Conservation (phyloP, 2,888 invertebrate species). For the Abrostola triplasia region DNA sequence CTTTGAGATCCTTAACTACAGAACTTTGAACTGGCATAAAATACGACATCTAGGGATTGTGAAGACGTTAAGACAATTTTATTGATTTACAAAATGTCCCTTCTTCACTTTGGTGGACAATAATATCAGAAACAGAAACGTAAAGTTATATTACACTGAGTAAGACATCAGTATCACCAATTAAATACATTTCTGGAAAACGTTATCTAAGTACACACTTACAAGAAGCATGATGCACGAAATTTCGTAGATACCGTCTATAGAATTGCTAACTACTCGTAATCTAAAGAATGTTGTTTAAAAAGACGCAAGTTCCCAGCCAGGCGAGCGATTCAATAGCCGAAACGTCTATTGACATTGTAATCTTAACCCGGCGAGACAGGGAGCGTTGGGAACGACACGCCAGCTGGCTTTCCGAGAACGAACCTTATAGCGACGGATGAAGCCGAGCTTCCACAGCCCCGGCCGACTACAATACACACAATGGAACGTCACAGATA, state of each 20-base stretch:
- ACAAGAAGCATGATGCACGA: slow-evolving; percentile 16
- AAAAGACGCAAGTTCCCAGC: slow-evolving; percentile 63
- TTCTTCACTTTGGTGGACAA: not conserved
- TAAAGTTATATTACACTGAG: not conserved
- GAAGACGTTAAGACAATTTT: slow-evolving; percentile 55
- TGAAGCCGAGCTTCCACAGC: slow-evolving; percentile 66
- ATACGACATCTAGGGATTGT: slow-evolving; percentile 49
- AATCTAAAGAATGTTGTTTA: slow-evolving; percentile 59
- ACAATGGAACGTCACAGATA: slow-evolving; percentile 78
- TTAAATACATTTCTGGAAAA: slow-evolving; percentile 16
- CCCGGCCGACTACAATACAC: slow-evolving; percentile 66
- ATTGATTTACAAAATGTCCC: slow-evolving; percentile 31
- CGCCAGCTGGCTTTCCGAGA: slow-evolving; percentile 75
- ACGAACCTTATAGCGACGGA: slow-evolving; percentile 71
- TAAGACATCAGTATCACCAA: not conserved
- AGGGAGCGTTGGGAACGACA: slow-evolving; percentile 61
- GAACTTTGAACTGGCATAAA: slow-evolving; percentile 61
- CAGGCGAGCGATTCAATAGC: slow-evolving; percentile 67
- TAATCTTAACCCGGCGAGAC: slow-evolving; percentile 74
- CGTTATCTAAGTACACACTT: slow-evolving; percentile 2
- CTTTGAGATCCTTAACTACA: slow-evolving; percentile 64
- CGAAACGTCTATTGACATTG: slow-evolving; percentile 78
- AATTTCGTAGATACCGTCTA: slow-evolving; percentile 27
- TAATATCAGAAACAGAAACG: not conserved
- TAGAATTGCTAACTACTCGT: slow-evolving; percentile 50